phyloP scores from a whole-genome alignment of 2,888 invertebrate genomes.

The Sinhomidia bicolor region DNA sequence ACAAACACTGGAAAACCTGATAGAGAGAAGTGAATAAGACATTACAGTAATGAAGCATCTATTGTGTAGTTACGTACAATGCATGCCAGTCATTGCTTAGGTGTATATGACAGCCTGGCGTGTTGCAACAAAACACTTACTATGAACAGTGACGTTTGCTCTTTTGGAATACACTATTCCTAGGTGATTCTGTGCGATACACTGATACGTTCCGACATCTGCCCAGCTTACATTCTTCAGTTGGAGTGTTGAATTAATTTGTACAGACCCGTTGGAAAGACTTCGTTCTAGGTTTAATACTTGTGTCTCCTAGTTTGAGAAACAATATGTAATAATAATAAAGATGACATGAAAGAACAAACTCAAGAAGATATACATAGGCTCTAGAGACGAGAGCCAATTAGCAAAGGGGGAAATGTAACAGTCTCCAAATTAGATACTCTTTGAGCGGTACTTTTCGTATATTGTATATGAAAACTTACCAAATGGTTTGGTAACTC shows the following conservation, averaged over 20 bases:
- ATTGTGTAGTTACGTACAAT: not conserved
- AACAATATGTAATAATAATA: not conserved
- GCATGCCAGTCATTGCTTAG: not conserved
- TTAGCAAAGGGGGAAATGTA: not conserved
- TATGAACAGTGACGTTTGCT: conserved; percentile 92
- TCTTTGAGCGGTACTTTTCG: not conserved
- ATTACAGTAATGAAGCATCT: not conserved
- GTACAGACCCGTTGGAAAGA: conserved; percentile 84
- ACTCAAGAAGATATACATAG: not conserved
- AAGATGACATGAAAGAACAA: not conserved
- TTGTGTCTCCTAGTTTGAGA: conserved; percentile 63
- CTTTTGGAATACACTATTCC: conserved; percentile 94
- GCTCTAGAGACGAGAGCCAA: not conserved
- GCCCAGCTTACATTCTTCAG: conserved; percentile 89
- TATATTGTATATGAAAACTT: conserved; percentile 1
- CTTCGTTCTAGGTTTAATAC: conserved; percentile 81
- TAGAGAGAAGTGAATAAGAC: conserved; percentile 74
- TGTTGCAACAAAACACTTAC: no score
- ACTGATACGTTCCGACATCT: conserved; percentile 95
- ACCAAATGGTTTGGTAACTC: conserved; percentile 82
- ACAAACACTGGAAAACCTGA: conserved; percentile 92
- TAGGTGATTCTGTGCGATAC: conserved; percentile 93
- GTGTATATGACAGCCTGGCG: not conserved
- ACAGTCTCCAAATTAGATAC: not conserved
- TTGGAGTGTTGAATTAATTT: conserved; percentile 86